A percentile compares a stretch with the other conserved stretches of the same genome.
Evolutionary conservation across 1,140 invertebrate genomes (phyloP).

Genomic region (Procambarus clarkii): DNA sequence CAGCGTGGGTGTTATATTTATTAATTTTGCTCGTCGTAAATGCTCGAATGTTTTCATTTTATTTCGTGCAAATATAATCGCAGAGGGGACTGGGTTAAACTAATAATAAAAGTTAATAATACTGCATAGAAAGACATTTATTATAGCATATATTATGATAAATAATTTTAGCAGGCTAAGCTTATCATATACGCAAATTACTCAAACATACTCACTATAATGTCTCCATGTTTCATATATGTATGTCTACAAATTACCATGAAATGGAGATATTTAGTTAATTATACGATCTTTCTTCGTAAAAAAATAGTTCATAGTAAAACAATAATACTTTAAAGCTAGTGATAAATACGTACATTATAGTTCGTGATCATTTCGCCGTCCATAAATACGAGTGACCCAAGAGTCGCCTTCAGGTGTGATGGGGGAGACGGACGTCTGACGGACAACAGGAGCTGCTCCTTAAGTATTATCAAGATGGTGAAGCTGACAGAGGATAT

Average conservation of each 20-base stretch:
- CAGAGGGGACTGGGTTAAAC: not conserved
- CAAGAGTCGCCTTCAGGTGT: not conserved
- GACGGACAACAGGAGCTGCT: not conserved
- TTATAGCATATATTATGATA: not conserved
- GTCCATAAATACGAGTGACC: not conserved
- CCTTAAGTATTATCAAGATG: conserved; percentile 6
- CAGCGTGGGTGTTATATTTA: not conserved
- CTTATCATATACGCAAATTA: not conserved
- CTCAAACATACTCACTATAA: not conserved
- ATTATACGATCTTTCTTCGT: not conserved
- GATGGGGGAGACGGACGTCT: not conserved
- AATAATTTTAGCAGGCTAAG: not conserved
- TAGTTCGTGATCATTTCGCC: too few relatives aligned
- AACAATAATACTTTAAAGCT: too few relatives aligned
- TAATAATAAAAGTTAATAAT: not conserved
- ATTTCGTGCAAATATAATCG: not conserved
- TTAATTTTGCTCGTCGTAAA: not conserved
- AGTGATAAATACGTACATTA: too few relatives aligned
- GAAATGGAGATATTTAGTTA: too few relatives aligned
- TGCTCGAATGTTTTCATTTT: not conserved
- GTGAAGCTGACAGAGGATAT: conserved; percentile 89
- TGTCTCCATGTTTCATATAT: too few relatives aligned
- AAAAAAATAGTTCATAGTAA: too few relatives aligned
- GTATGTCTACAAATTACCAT: too few relatives aligned
- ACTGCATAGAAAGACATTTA: not conserved